Conservation (phyloP, 2,113 vertebrate species). For the Crypturellus undulatus region DNA sequence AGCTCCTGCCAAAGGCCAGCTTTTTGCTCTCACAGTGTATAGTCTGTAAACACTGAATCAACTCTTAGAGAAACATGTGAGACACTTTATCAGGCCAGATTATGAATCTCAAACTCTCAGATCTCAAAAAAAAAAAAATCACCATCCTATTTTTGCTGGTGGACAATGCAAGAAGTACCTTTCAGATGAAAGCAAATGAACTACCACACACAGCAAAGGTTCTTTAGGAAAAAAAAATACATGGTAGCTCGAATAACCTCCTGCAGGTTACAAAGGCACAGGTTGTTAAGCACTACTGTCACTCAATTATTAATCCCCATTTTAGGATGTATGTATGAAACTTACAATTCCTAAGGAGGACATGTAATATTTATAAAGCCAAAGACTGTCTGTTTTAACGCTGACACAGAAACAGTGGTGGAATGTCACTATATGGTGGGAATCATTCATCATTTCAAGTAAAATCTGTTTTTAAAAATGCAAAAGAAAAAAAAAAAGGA, state of each 20-base stretch:
- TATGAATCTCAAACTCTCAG: constrained; percentile 22
- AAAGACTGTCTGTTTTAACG: neutral
- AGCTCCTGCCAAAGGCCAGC: constrained; percentile 46
- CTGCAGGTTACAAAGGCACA: constrained; percentile 12
- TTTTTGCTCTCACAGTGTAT: constrained; percentile 26
- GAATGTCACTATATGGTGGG: neutral
- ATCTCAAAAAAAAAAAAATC: neutral
- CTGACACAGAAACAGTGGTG: neutral
- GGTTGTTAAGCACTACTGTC: neutral
- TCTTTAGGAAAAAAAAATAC: neutral
- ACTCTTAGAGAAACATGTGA: constrained; percentile 35
- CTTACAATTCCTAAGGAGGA: neutral
- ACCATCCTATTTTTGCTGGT: neutral
- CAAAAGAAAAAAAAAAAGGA: too few species aligned
- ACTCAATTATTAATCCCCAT: neutral
- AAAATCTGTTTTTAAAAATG: neutral
- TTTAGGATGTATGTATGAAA: neutral
- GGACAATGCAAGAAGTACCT: constrained; percentile 52
- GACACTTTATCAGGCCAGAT: constrained; percentile 1
- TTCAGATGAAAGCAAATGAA: constrained; percentile 46
- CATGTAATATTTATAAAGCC: neutral
- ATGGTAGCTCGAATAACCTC: constrained; percentile 7
- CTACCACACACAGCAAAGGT: neutral
- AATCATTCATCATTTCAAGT: neutral
- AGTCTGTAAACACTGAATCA: constrained; percentile 62